Evolutionary conservation across 2,888 invertebrate genomes (phyloP).

Genomic region (Philaethria dido): DNA sequence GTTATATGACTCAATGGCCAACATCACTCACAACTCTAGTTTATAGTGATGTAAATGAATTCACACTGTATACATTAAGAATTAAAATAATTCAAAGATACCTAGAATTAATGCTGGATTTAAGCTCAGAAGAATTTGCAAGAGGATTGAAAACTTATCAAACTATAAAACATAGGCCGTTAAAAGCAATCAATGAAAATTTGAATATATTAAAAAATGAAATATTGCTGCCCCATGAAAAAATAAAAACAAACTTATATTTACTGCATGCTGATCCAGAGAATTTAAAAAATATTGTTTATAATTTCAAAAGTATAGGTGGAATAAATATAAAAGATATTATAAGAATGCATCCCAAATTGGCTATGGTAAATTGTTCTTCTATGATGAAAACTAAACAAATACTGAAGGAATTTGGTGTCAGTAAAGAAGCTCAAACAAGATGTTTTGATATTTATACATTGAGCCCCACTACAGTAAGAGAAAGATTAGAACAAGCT

Average conservation of each 20-base stretch:
- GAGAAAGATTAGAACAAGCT: constrained; percentile 65
- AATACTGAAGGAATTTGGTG: constrained; percentile 64
- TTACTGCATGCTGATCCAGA: constrained; percentile 72
- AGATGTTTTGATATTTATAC: constrained; percentile 73
- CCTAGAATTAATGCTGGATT: constrained; percentile 69
- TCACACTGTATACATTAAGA: constrained; percentile 61
- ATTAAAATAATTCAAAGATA: constrained; percentile 75
- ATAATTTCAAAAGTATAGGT: constrained; percentile 63
- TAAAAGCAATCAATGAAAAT: constrained; percentile 68
- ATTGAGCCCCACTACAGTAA: constrained; percentile 65
- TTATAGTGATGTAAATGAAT: constrained; percentile 60
- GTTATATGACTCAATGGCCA: constrained; percentile 76
- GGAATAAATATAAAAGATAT: constrained; percentile 76
- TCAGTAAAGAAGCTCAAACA: constrained; percentile 70
- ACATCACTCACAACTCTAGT: constrained; percentile 73
- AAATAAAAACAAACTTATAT: constrained; percentile 75
- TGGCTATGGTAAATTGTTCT: constrained; percentile 64
- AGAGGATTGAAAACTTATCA: constrained; percentile 72
- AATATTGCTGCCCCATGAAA: constrained; percentile 64
- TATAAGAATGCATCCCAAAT: constrained; percentile 69
- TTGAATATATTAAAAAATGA: constrained; percentile 64
- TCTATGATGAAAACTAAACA: constrained; percentile 63
- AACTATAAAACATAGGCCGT: constrained; percentile 74
- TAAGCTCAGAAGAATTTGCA: constrained; percentile 66
- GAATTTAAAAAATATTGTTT: constrained; percentile 68